Evolutionary conservation across 2,113 vertebrate genomes (phyloP), one percentile per base, ranked within the genome.

Genomic region (Epinephelus lanceolatus): DNA sequence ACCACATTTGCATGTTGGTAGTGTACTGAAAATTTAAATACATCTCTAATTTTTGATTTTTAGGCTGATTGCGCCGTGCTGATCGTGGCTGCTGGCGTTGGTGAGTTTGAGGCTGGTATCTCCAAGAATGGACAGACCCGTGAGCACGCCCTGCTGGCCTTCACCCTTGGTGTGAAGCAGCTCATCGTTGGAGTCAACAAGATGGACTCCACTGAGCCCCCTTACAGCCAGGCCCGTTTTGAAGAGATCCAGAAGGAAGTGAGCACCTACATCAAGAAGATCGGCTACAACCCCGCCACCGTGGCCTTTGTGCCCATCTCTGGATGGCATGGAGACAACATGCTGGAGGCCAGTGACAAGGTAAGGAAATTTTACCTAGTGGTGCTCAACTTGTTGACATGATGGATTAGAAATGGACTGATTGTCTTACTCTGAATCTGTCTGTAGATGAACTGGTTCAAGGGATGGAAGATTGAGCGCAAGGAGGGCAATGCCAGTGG

Each of bases 121-220:
- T 96, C 96, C 67, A 96, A 96, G 94, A 96, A 96, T 71, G 96
- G 96, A 6, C 96, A 96, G 93, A 96, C 96, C 61, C 95, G 96
- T 63, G 96, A 96, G 80, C 96, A 96, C 65, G 96, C 96, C 27
- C 94, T 96, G 70, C 92, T 96, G 71, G 96, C 96, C 61, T 96
- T 51, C 90, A 96, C 96, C 0, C 91, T 96, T 4, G 96, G 96
- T 25, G 96, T 96, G 65, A 95, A 95, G 87, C 96, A 96, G 92
- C 94, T 96, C 69, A 95, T 96, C 1, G 94, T 95, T 1, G 95
- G 95, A 0, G 94, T 96, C 85, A 96, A 96, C 94, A 96, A 96
- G 92, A 96, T 96, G 96, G 95, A 96, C 92, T 95, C 93, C 86
- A 96, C 96, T 0, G 96, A 96, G 90, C 95, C 96, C 84, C 91